A percentile compares a stretch with the other conserved stretches of the same genome.
phyloP scores from a whole-genome alignment of 2,113 vertebrate genomes.

The Dipodomys merriami region DNA sequence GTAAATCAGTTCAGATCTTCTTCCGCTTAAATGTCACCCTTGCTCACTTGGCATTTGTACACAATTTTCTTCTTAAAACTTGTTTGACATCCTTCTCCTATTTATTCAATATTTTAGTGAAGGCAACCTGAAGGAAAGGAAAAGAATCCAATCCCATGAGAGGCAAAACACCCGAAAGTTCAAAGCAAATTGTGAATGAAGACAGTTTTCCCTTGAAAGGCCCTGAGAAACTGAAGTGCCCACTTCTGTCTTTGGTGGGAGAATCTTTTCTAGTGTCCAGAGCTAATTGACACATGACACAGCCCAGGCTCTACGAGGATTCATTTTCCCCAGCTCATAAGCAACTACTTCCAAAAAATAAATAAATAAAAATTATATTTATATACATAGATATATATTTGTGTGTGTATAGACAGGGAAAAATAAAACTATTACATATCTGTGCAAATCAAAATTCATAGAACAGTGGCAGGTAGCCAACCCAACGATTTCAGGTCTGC shows the following conservation, averaged over 20 bases:
- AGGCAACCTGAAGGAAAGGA: neutral
- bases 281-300: slow-evolving; percentile 59
- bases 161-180: slow-evolving; percentile 63
- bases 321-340: slow-evolving; percentile 82
- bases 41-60: neutral
- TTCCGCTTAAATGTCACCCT: neutral
- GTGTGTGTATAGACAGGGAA: slow-evolving; percentile 50
- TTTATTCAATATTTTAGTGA: slow-evolving; percentile 30
- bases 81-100: neutral
- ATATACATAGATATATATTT: too few relatives aligned
- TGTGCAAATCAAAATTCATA: slow-evolving; percentile 88
- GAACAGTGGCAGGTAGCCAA: slow-evolving; percentile 86
- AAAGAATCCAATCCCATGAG: slow-evolving; percentile 33
- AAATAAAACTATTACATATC: slow-evolving; percentile 87
- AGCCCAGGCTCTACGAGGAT: slow-evolving; percentile 63
- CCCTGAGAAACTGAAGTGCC: neutral
- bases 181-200: slow-evolving; percentile 51
- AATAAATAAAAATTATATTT: slow-evolving; percentile 48
- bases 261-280: slow-evolving; percentile 63
- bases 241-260: slow-evolving; percentile 69
- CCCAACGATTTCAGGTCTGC: slow-evolving; percentile 85
- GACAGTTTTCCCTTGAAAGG: slow-evolving; percentile 50
- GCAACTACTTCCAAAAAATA: slow-evolving; percentile 67
- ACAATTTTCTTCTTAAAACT: slow-evolving; percentile 14
- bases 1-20: neutral